Conservation (phyloP, 2,888 invertebrate species). For the Abrostola tripartita region DNA sequence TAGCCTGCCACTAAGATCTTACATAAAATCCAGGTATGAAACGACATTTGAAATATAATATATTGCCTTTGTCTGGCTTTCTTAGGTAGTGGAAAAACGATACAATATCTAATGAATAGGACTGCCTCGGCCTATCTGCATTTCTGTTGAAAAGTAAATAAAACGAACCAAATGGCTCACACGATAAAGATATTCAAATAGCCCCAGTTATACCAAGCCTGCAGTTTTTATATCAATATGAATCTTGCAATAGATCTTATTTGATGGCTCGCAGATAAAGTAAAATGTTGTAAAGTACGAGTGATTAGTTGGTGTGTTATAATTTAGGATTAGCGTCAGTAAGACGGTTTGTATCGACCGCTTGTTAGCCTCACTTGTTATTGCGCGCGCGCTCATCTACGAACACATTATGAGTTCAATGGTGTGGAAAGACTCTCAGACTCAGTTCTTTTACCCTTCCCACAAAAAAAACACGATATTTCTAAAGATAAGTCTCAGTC, state of each 20-base stretch:
- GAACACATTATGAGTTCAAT: conserved; percentile 64
- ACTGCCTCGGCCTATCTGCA: background rate
- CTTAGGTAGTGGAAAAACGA: too few relatives aligned
- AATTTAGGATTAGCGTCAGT: conserved; percentile 83
- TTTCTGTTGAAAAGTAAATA: background rate
- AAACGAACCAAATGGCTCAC: background rate
- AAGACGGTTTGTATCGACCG: conserved; percentile 74
- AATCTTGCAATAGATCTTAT: conserved; percentile 46
- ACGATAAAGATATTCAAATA: conserved; percentile 21
- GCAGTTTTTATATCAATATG: conserved; percentile 35
- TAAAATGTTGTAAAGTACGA: conserved; percentile 57
- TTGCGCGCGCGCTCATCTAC: conserved; percentile 77
- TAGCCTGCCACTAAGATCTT: too few relatives aligned
- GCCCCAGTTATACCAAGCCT: conserved; percentile 21
- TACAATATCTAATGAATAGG: background rate
- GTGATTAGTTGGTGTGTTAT: conserved; percentile 81
- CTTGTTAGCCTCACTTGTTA: conserved; percentile 87
- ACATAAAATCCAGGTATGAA: too few relatives aligned
- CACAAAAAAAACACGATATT: too few relatives aligned
- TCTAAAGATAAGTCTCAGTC: too few relatives aligned
- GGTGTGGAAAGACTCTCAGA: conserved; percentile 23
- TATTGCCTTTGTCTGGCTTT: too few relatives aligned
- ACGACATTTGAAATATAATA: too few relatives aligned
- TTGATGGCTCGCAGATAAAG: conserved; percentile 43
- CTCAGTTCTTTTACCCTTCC: too few relatives aligned